These are phyloP conservation scores for Sesamia nonagrioides DNA, from an alignment of 1,140 invertebrate genomes.

Conservation along the genomic window DNA sequence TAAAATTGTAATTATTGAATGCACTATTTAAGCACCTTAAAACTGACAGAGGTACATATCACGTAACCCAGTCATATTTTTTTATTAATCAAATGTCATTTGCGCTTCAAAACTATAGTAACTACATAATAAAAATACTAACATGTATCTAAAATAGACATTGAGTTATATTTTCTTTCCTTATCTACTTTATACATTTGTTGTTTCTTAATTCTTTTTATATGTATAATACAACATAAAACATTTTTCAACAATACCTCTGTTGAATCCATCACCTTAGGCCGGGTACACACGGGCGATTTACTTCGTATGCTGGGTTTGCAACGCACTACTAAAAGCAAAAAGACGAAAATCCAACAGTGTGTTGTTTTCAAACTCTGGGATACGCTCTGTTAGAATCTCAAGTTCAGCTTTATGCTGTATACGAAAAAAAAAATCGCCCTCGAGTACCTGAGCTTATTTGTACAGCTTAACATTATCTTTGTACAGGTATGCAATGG, in stretches of 20 bases:
- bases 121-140: slow-evolving; percentile 55
- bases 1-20: background rate
- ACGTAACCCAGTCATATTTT: slow-evolving; percentile 5
- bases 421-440: too few species aligned
- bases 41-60: background rate
- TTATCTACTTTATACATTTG: slow-evolving; percentile 27
- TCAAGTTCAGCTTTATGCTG: too few species aligned
- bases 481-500: background rate
- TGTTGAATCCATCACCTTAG: background rate
- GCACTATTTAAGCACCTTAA: background rate
- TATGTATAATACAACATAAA: background rate
- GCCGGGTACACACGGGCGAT: too few species aligned
- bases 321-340: too few species aligned
- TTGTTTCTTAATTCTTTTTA: background rate
- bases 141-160: slow-evolving; percentile 67
- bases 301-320: too few species aligned
- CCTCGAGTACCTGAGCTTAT: too few species aligned
- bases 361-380: too few species aligned
- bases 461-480: background rate
- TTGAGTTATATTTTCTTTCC: slow-evolving; percentile 38
- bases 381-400: too few species aligned
- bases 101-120: slow-evolving; percentile 51
- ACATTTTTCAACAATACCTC: background rate
- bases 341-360: too few species aligned
- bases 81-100: slow-evolving; percentile 58